A percentile compares a stretch with the other conserved stretches of the same genome.
phyloP scores from a whole-genome alignment of 92 coral and sea anemone genomes.

The Phenganax stokvisi region DNA sequence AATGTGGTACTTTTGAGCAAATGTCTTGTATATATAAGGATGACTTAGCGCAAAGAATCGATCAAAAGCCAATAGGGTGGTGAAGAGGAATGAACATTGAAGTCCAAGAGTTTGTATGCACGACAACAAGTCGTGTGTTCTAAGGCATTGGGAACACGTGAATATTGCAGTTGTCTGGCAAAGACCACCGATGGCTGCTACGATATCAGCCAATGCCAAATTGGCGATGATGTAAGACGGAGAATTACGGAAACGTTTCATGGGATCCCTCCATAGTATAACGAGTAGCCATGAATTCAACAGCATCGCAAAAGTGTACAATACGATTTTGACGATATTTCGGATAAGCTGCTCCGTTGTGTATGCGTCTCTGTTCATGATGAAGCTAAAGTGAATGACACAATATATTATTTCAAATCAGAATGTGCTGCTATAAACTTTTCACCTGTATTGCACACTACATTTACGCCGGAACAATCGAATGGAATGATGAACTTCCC shows the following conservation, averaged over 20 bases:
- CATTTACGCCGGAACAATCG: too few relatives aligned
- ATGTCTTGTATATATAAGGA: constrained; percentile 2
- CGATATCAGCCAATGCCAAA: constrained; percentile 28
- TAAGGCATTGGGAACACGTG: neutral
- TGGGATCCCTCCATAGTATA: constrained; percentile 17
- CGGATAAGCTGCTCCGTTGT: constrained; percentile 9
- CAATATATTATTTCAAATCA: too few relatives aligned
- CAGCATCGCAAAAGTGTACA: neutral
- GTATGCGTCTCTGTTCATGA: too few relatives aligned
- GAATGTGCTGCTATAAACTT: too few relatives aligned
- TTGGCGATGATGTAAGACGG: constrained; percentile 20
- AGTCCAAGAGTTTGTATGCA: constrained; percentile 6
- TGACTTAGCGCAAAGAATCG: constrained; percentile 19
- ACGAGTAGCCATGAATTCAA: neutral
- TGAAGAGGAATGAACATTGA: constrained; percentile 3
- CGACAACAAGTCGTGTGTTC: neutral
- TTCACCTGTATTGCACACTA: too few relatives aligned
- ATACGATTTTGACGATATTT: neutral
- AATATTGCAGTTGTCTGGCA: neutral
- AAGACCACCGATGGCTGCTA: constrained; percentile 19
- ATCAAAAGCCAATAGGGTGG: constrained; percentile 8
- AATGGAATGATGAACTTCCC: too few relatives aligned
- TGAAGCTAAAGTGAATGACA: too few relatives aligned
- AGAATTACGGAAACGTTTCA: constrained; percentile 13
- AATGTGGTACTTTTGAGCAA: neutral